A percentile compares a stretch with the other conserved stretches of the same genome.
Conservation (phyloP, 2,113 vertebrate species). For the Forbesichthys papilliferus region DNA sequence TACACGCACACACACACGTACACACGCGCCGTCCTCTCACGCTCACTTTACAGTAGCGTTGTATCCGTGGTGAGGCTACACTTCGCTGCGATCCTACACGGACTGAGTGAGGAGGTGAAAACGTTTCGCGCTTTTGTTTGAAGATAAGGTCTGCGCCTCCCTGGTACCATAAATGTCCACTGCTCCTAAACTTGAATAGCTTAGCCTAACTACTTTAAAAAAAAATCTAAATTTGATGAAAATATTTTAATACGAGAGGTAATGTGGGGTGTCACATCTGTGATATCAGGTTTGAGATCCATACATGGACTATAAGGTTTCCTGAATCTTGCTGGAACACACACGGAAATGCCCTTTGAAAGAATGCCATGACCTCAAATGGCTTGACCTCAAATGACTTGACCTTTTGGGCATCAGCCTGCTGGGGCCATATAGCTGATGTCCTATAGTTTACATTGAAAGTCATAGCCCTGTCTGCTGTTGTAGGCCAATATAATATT, state of each 20-base stretch:
- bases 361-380: slow-evolving; percentile 33
- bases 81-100: slow-evolving; percentile 73
- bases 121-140: slow-evolving; percentile 85
- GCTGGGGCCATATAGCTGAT: too few relatives aligned
- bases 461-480: background rate
- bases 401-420: slow-evolving; percentile 11
- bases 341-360: slow-evolving; percentile 10
- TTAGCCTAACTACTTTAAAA: slow-evolving; percentile 46
- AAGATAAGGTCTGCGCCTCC: slow-evolving; percentile 81
- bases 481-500: background rate
- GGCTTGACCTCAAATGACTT: slow-evolving; percentile 26
- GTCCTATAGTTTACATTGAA: background rate
- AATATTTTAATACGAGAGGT: too few relatives aligned
- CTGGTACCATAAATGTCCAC: slow-evolving; percentile 71
- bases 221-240: slow-evolving; percentile 1
- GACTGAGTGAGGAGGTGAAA: slow-evolving; percentile 78
- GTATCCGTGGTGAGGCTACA: slow-evolving; percentile 73
- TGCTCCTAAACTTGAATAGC: slow-evolving; percentile 70
- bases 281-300: too few relatives aligned
- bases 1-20: slow-evolving; percentile 11
- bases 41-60: slow-evolving; percentile 31
- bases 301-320: too few relatives aligned
- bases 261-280: too few relatives aligned
- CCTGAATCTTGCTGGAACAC: slow-evolving; percentile 19
- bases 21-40: slow-evolving; percentile 19